Evolutionary conservation across 1,140 invertebrate genomes (phyloP).

Genomic region (Cherax quadricarinatus): DNA sequence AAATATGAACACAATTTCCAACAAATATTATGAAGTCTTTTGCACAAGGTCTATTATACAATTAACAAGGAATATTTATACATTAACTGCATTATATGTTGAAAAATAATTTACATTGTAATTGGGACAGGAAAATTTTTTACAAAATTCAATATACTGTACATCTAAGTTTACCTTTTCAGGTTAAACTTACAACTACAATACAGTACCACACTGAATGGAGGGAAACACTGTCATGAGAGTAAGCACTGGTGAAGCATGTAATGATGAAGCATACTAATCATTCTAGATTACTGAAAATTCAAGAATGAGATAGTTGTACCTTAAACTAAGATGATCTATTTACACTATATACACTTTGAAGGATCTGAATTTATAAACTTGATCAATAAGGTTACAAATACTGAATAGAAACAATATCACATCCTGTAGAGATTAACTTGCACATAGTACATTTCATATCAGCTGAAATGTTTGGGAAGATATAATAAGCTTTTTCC

Average conservation of each 20-base stretch:
- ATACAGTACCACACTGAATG: not conserved
- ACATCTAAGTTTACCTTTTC: not conserved
- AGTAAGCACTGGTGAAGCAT: conserved; percentile 2
- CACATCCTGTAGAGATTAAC: too few relatives aligned
- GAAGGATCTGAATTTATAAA: not conserved
- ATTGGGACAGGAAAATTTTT: not conserved
- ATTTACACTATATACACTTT: conserved; percentile 14
- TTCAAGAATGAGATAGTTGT: not conserved
- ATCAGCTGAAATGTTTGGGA: too few relatives aligned
- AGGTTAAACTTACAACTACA: not conserved
- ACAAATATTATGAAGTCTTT: too few relatives aligned
- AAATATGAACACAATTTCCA: too few relatives aligned
- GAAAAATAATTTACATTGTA: not conserved
- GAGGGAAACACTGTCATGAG: not conserved
- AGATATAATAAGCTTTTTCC: too few relatives aligned
- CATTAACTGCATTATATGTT: not conserved
- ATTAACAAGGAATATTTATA: not conserved
- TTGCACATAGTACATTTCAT: too few relatives aligned
- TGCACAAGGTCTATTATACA: not conserved
- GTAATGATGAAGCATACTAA: not conserved
- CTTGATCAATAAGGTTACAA: too few relatives aligned
- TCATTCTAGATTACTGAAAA: not conserved
- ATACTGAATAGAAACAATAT: too few relatives aligned
- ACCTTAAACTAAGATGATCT: conserved; percentile 4
- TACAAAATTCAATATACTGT: not conserved